Conservation (phyloP, 1,140 invertebrate genomes). For the Zaprionus africanus region DNA sequence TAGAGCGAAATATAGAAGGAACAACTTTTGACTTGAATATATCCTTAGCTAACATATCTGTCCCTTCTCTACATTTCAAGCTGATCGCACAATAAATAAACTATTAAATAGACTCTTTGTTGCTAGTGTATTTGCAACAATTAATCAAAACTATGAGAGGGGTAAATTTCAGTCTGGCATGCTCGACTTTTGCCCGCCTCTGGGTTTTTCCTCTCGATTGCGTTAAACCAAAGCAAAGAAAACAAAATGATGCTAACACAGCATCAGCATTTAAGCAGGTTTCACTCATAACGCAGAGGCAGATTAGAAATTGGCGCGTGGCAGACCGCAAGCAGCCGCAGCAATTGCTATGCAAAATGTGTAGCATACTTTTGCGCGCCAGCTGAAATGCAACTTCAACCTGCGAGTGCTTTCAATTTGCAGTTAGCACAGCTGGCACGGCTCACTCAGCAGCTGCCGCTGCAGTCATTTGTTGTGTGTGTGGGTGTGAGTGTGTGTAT, state of each 20-base stretch:
- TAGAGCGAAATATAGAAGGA: too few relatives aligned
- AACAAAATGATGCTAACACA: background rate
- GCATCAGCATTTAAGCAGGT: background rate
- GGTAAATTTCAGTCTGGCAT: too few relatives aligned
- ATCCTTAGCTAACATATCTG: too few relatives aligned
- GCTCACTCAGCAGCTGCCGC: background rate
- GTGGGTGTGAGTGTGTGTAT: background rate
- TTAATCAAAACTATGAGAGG: too few relatives aligned
- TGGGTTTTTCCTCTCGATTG: background rate
- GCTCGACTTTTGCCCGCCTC: fast-evolving
- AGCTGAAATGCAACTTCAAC: constrained; percentile 10
- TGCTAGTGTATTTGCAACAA: too few relatives aligned
- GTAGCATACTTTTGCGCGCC: constrained; percentile 32
- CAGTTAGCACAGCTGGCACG: constrained; percentile 22
- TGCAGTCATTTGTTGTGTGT: constrained; percentile 5
- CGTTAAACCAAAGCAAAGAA: background rate
- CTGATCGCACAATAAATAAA: too few relatives aligned
- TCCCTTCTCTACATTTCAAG: too few relatives aligned
- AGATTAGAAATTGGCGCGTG: background rate
- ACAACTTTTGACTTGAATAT: too few relatives aligned
- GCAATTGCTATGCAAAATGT: constrained; percentile 19
- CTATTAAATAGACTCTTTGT: too few relatives aligned
- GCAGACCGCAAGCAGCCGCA: background rate
- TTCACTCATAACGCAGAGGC: background rate
- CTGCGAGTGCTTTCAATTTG: constrained; percentile 14